A percentile compares a stretch with the other conserved stretches of the same genome.
These are phyloP conservation scores for Xiphias gladius DNA, from an alignment of 2,113 vertebrate genomes.

Conservation along the genomic window DNA sequence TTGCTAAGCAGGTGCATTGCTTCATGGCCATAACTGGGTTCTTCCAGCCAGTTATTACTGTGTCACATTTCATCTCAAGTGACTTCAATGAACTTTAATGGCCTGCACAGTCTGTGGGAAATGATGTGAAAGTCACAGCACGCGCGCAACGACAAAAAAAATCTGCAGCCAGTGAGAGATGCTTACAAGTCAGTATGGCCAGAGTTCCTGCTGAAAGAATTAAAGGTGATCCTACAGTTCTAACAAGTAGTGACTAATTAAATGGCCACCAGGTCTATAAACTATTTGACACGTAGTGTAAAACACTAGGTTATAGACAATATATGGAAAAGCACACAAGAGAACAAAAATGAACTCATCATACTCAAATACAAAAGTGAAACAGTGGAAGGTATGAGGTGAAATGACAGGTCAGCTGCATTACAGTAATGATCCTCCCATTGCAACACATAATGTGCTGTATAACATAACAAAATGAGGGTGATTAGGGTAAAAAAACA, in stretches of 20 bases:
- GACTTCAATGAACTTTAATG: slow-evolving; percentile 14
- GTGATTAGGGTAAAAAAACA: slow-evolving; percentile 28
- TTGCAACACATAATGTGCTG: neutral
- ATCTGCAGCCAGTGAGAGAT: slow-evolving; percentile 13
- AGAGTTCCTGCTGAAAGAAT: slow-evolving; percentile 3
- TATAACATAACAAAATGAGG: slow-evolving; percentile 17
- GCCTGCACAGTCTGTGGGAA: neutral
- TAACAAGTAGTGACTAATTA: neutral
- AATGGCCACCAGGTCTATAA: neutral
- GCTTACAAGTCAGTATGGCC: neutral
- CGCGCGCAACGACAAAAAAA: neutral
- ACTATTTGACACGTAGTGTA: neutral
- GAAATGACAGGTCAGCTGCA: slow-evolving; percentile 8
- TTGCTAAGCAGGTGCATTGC: slow-evolving; percentile 7
- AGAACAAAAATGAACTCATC: neutral
- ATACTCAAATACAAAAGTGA: neutral
- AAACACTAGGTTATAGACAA: neutral
- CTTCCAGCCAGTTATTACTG: slow-evolving; percentile 11
- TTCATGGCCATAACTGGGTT: slow-evolving; percentile 23
- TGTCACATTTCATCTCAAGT: slow-evolving; percentile 41
- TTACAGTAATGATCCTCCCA: slow-evolving; percentile 17
- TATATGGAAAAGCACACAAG: neutral
- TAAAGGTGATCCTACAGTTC: neutral
- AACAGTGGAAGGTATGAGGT: neutral
- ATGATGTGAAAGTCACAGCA: slow-evolving; percentile 19